Evolutionary conservation across 2,888 invertebrate species (phyloP), one percentile per base, ranked within the genome.

Genomic region (Helicoverpa assulta): DNA sequence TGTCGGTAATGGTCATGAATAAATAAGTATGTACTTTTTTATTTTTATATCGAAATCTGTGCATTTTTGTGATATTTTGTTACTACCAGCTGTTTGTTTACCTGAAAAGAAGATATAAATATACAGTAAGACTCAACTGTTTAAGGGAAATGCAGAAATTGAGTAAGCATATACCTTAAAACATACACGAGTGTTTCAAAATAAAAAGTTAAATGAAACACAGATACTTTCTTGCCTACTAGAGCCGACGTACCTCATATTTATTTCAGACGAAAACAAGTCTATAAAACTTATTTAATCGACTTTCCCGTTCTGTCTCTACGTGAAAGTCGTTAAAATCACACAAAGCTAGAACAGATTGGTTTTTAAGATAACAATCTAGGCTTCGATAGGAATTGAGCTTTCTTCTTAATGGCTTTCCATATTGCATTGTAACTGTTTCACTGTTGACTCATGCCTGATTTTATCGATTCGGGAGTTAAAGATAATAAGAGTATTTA

Each of bases 1-100:
- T 83, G 82, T 58, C 67, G 58, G 76, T 83, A 81, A 81, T 81
- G 72, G 72, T 73, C 43, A 52, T 70, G 66, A 71, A 76, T 81
- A 79, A 78, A 83, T 82, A 82, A 76, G 54, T 26, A 73, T 61
- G 40, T 54, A 62, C 37, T 47, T 67, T 40, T 83, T 69, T 67
- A 56, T 74, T 68, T 63, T 59, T 16, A 55, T 19, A 58, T 64
- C 54, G 55, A n/a, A 12, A 62, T 59, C 58, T 19, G 8, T 53
- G 40, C 10, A 66, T 10, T 18, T 62, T 12, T 29, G 10, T 29
- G 55, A 47, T 47, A 18, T 43, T 40, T 43, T 21, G 26, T 12
- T 26, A 3, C 40, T 43, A 18, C 29, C n/a, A 47, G 47, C 16
- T 16, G 47, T 47, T 47, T 10, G 14, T 40, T 40, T 40, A 40